Base-by-base conservation (phyloP, 2,113 vertebrate species). In the Sinocyclocheilus maitianheensis region DNA sequence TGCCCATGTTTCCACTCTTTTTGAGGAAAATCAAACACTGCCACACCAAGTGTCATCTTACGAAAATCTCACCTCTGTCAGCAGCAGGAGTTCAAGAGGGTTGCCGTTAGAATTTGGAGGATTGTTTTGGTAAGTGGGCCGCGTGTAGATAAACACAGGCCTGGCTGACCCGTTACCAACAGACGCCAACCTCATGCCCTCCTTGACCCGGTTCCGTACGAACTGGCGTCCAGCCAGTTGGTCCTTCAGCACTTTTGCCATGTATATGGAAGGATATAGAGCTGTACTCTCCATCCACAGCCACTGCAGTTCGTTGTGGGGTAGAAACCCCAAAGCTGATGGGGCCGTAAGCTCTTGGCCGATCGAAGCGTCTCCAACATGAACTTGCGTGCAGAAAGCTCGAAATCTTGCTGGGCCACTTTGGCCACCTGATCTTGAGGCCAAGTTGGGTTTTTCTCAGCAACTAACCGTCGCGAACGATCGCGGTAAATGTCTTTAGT, bases 281-380 rank as follows among this genome's bases (percentile, higher is more conserved):
- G 95, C 96, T 0, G 92, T 96, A 76, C 94, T 96, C 4, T 93
- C 95, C 20, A 91, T 95, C 95, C 96, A 97, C 86, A 97, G 91
- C 95, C 97, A 93, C 80, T 91, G 92, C 0, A 96, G 94, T 20
- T 95, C 89, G 84, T 96, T 77, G 9, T 96, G 78, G 96, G 91
- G 87, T 96, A 96, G 90, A 95, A 96, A 18, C 96, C 96, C 96
- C 96, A 96, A 34, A 95, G 90, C 12, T 95, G 95, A 7, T 94
- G 86, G 8, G 95, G 95, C 12, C 94, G 92, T 75, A 94, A 83
- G 53, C 24, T 93, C 83, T 94, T 95, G 1, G 92, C 95, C n/a
- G 89, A 26, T 80, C 91, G 94, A 12, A 96, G 89, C 5, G 96
- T 96, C 24, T 94, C 92, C 3, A 90, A 88, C 94, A 96, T 95